These are phyloP conservation scores for Vulpes ferrilata DNA, from an alignment of 2,113 vertebrate species.

Conservation along the genomic window DNA sequence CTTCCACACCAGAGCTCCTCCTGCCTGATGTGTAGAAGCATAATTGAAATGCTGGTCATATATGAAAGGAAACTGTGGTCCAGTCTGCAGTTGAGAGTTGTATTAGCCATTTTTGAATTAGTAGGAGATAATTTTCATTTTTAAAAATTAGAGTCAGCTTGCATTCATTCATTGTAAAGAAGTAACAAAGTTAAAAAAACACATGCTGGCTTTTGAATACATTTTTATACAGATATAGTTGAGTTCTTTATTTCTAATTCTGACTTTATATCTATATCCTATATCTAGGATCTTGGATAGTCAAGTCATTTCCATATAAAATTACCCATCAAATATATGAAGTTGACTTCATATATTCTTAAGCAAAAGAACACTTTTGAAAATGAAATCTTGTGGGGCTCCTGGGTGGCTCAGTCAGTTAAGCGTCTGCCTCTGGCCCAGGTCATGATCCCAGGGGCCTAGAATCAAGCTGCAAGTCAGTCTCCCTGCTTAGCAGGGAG, in stretches of 20 bases:
- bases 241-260: constrained; percentile 35
- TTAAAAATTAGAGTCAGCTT: background rate
- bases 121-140: background rate
- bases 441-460: background rate
- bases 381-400: background rate
- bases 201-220: background rate
- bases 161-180: background rate
- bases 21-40: background rate
- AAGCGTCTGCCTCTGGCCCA: background rate
- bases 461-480: background rate
- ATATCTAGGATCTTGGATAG: background rate
- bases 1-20: background rate
- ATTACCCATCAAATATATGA: background rate
- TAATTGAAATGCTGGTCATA: background rate
- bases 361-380: background rate
- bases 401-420: background rate
- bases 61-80: background rate
- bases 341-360: background rate
- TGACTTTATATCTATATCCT: background rate
- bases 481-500: background rate
- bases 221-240: constrained; percentile 7
- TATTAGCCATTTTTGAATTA: constrained; percentile 23
- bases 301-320: background rate
- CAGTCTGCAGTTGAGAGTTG: background rate
- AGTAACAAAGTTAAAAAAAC: background rate